phyloP scores from a whole-genome alignment of 2,113 vertebrate species.

The Gulo gulo region DNA sequence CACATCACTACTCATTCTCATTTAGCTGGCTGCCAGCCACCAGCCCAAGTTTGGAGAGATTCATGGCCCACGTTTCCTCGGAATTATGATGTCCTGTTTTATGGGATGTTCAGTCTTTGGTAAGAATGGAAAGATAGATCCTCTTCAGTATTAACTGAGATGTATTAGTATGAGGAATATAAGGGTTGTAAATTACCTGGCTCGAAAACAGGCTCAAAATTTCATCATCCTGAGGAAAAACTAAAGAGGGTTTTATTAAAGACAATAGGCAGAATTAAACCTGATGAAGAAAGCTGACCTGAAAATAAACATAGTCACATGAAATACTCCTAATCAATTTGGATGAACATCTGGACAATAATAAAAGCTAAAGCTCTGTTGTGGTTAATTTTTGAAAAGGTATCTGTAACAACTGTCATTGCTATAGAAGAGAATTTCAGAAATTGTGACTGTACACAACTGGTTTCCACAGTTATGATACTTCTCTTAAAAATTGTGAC shows the following conservation, averaged over 20 bases:
- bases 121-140: constrained; percentile 31
- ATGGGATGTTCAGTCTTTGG: not conserved
- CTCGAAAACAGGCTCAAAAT: constrained; percentile 61
- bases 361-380: constrained; percentile 22
- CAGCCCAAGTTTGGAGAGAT: not conserved
- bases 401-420: constrained; percentile 48
- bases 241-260: constrained; percentile 72
- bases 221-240: constrained; percentile 56
- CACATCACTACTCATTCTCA: not conserved
- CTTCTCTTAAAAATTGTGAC: not conserved
- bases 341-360: constrained; percentile 64
- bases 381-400: not conserved
- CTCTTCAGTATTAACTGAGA: not conserved
- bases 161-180: constrained; percentile 38
- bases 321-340: constrained; percentile 65
- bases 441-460: not conserved
- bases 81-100: not conserved
- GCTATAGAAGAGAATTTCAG: not conserved
- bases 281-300: constrained; percentile 34
- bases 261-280: constrained; percentile 70
- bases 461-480: not conserved
- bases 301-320: constrained; percentile 76
- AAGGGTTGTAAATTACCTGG: constrained; percentile 67
- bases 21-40: constrained; percentile 27
- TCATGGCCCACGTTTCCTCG: not conserved